These are phyloP conservation scores for Trypoxylus dichotomus DNA, from an alignment of 1,140 invertebrate species.

Conservation along the genomic window DNA sequence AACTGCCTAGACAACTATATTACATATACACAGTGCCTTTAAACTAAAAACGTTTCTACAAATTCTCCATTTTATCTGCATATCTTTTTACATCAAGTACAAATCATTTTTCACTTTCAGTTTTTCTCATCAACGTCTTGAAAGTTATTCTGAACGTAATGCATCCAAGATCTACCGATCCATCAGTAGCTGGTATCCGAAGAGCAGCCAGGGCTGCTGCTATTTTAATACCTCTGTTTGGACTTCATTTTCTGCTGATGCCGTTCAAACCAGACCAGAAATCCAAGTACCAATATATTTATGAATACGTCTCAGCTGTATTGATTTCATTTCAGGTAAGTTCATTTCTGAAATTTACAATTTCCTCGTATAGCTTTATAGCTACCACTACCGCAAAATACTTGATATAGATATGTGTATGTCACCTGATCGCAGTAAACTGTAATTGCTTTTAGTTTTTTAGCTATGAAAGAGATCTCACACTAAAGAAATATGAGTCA, in stretches of 20 bases:
- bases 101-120: conserved; percentile 58
- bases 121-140: conserved; percentile 85
- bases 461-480: no score
- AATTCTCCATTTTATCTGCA: not conserved
- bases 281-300: conserved; percentile 66
- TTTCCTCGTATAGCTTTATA: no score
- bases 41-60: not conserved
- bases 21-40: no score
- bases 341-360: not conserved
- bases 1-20: no score
- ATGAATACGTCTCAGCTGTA: conserved; percentile 76
- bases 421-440: no score
- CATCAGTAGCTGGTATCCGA: conserved; percentile 54
- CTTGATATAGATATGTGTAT: no score
- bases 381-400: no score
- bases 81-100: not conserved
- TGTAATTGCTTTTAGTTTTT: no score
- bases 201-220: conserved; percentile 71
- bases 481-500: no score
- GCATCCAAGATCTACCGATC: conserved; percentile 65
- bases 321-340: conserved; percentile 81
- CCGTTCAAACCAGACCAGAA: conserved; percentile 73
- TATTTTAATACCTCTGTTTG: conserved; percentile 76
- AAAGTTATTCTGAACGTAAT: conserved; percentile 81
- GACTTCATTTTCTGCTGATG: conserved; percentile 77